Evolutionary conservation across 2,888 invertebrate species (phyloP).

Genomic region (Microchrysa polita): DNA sequence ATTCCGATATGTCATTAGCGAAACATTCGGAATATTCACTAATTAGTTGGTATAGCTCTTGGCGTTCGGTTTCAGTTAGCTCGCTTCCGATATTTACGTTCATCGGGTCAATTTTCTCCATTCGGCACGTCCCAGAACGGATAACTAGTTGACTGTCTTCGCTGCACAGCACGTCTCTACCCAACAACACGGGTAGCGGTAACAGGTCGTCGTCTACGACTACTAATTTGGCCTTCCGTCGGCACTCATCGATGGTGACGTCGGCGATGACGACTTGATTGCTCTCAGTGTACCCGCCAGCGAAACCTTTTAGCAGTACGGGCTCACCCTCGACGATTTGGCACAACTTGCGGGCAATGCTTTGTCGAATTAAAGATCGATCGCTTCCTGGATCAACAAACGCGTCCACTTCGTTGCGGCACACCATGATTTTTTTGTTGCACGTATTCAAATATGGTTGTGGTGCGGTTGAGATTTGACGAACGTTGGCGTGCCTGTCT

Average conservation of each 20-base stretch:
- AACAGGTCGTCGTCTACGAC: neutral
- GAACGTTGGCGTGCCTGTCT: neutral
- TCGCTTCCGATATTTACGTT: conserved; percentile 5
- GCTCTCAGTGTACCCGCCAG: no score
- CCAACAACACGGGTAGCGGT: conserved; percentile 1
- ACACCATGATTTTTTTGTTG: no score
- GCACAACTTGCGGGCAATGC: neutral
- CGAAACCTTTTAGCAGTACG: neutral
- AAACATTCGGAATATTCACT: no score
- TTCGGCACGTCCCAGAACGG: neutral
- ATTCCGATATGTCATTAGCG: no score
- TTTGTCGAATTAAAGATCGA: neutral
- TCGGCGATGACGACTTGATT: no score
- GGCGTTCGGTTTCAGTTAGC: neutral
- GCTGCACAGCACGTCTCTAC: neutral
- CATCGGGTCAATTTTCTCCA: neutral
- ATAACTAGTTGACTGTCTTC: conserved; percentile 5
- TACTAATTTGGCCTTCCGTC: conserved; percentile 5
- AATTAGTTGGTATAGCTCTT: no score
- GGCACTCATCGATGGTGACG: no score
- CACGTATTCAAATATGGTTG: no score
- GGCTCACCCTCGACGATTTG: neutral
- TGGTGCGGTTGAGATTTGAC: no score
- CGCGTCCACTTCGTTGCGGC: neutral
- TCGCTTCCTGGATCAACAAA: neutral